Percentiles rank a stretch among this genome's conserved stretches.
phyloP scores from a whole-genome alignment of 1,140 invertebrate genomes.

The Drosophila bifasciata region DNA sequence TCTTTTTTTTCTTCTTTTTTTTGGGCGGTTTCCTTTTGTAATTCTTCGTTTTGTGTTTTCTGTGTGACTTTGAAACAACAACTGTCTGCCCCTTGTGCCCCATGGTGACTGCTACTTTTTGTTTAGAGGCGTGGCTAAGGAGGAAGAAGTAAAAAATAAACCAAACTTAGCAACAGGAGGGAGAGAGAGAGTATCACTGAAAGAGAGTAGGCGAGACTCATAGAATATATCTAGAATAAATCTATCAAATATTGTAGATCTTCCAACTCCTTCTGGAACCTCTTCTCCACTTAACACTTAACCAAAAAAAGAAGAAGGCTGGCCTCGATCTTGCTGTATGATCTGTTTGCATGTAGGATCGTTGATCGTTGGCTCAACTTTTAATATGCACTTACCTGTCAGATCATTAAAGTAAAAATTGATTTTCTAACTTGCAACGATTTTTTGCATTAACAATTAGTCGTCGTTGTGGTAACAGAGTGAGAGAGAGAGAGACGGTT shows the following conservation, averaged over 20 bases:
- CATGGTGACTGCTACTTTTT: constrained; percentile 10
- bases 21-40: constrained; percentile 33
- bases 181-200: background rate
- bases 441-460: constrained; percentile 83
- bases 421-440: constrained; percentile 82
- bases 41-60: constrained; percentile 21
- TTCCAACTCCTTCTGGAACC: too few species aligned
- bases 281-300: constrained; percentile 43
- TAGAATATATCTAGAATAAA: too few species aligned
- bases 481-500: too few species aligned
- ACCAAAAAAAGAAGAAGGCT: background rate
- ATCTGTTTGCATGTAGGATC: background rate
- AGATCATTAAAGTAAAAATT: constrained; percentile 83
- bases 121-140: constrained; percentile 20
- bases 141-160: background rate
- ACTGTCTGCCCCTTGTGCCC: background rate
- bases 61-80: constrained; percentile 31
- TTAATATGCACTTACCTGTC: constrained; percentile 76
- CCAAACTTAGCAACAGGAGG: background rate
- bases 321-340: background rate
- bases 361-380: constrained; percentile 18
- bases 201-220: too few species aligned
- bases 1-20: constrained; percentile 8
- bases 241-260: too few species aligned
- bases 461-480: background rate